These are phyloP conservation scores for Hylaeus anthracinus DNA, from an alignment of 1,140 invertebrate species.

Conservation along the genomic window DNA sequence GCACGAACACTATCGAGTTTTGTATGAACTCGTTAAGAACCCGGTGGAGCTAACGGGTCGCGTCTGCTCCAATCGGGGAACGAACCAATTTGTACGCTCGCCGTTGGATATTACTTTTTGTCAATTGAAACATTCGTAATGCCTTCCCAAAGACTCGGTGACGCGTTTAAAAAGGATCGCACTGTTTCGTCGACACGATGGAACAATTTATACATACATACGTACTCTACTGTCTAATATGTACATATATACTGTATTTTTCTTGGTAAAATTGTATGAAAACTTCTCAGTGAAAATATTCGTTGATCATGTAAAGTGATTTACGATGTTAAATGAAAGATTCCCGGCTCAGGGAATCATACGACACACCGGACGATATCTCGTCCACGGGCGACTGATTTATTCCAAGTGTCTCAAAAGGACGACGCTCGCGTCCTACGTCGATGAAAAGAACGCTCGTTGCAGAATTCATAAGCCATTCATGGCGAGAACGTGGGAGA, in stretches of 20 bases:
- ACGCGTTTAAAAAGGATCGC: not conserved
- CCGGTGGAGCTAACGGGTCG: conserved; percentile 23
- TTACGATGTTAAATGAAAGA: too few species aligned
- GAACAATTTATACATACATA: too few species aligned
- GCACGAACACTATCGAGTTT: conserved; percentile 48
- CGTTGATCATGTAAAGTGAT: too few species aligned
- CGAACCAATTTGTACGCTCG: not conserved
- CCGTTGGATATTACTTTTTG: not conserved
- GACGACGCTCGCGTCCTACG: conserved; percentile 1
- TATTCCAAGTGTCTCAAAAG: not conserved
- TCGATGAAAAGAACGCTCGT: conserved; percentile 11
- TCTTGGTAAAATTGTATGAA: too few species aligned
- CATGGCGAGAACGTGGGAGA: conserved; percentile 11
- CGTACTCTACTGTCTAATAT: too few species aligned
- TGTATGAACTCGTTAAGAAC: conserved; percentile 35
- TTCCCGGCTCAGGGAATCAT: too few species aligned
- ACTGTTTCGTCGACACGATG: too few species aligned
- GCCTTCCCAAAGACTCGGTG: not conserved
- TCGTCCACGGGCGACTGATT: too few species aligned
- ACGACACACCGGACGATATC: too few species aligned
- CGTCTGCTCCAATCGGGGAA: conserved; percentile 20
- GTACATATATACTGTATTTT: too few species aligned
- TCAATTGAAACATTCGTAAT: not conserved
- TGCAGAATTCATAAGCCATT: not conserved
- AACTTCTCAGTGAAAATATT: too few species aligned